Conservation (phyloP, 2,888 invertebrate species). For the Dynastes tityus region DNA sequence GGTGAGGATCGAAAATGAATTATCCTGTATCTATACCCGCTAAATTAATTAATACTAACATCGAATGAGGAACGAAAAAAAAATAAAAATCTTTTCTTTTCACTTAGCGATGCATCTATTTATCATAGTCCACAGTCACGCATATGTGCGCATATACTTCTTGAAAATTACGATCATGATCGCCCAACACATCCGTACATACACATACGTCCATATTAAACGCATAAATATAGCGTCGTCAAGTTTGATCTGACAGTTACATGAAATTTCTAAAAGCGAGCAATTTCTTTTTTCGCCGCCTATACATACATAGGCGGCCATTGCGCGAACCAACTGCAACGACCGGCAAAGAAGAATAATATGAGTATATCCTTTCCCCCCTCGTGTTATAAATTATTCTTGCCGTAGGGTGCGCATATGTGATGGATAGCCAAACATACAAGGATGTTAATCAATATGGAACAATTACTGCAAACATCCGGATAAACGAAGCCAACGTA, state of each 20-base stretch:
- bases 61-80: too few species aligned
- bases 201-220: conserved; percentile 1
- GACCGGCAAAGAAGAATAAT: conserved; percentile 38
- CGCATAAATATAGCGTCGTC: background rate
- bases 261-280: conserved; percentile 13
- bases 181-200: background rate
- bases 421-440: conserved; percentile 42
- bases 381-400: conserved; percentile 37
- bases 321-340: background rate
- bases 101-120: too few species aligned
- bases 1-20: too few species aligned
- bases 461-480: conserved; percentile 34
- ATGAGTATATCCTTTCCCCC: conserved; percentile 32
- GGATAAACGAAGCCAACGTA: conserved; percentile 2
- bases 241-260: conserved; percentile 34
- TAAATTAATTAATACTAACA: too few species aligned
- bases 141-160: conserved; percentile 1
- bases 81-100: too few species aligned
- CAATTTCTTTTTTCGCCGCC: conserved; percentile 7
- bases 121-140: too few species aligned
- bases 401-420: conserved; percentile 38
- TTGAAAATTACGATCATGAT: conserved; percentile 8
- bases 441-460: conserved; percentile 44
- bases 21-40: too few species aligned
- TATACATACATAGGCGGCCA: background rate